Base-by-base conservation (phyloP, 2,113 vertebrate genomes). In the Bettongia penicillata region DNA sequence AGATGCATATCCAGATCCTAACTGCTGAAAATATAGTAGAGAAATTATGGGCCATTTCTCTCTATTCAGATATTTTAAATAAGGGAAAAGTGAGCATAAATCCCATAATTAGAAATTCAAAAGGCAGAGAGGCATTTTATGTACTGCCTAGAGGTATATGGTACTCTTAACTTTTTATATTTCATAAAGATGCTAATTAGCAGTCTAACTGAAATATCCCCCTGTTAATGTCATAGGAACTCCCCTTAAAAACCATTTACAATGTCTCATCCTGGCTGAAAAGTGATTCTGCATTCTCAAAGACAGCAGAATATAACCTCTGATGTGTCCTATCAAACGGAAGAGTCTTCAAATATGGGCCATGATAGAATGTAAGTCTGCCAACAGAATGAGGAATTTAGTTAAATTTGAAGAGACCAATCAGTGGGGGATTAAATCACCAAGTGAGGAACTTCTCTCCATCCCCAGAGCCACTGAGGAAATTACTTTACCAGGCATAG, bases 131-230 rank as follows among this genome's bases (percentile, higher is more conserved):
- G 37, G 48, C 0, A 0, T 57, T 57, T 57, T 53, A 51, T n/a
- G 51, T 14, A 1, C 0, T n/a, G 16, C 37, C 51, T 7, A 3
- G 1, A 6, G 51, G 1, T 61, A 1, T 0, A 0, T 51, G 51
- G 5, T 7, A 61, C 1, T 84, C 7, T 31, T 1, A 11, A 7
- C 2, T 24, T 24, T 6, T 94, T 37, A 31, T 12, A 1, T 49
- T 26, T 26, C 47, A 23, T 47, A 53, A 26, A n/a, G 16, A 10
- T 26, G 2, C 14, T n/a, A n/a, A n/a, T 77, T 77, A n/a, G 3
- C 61, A 77, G 11, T 68, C 4, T 19, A n/a, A n/a, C 37, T 77
- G 7, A 77, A 77, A n/a, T 77, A 77, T n/a, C 0, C 0, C 1
- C 5, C 14, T n/a, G 12, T 77, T n/a, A 22, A 77, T n/a, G 14